phyloP scores from a whole-genome alignment of 2,888 invertebrate genomes.

The Chelonus formosanus region DNA sequence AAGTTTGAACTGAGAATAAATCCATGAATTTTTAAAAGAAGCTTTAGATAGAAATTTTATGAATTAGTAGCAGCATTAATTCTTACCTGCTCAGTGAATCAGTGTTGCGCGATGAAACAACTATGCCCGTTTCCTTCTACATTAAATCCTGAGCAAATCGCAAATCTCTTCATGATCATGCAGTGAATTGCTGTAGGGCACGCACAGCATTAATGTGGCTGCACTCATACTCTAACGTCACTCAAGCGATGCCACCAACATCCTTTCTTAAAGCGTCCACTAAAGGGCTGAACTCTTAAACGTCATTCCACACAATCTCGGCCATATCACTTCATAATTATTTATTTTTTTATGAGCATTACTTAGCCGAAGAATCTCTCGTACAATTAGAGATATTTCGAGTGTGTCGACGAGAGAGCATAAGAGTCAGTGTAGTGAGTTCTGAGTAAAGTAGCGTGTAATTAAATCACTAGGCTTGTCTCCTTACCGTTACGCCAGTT shows the following conservation, averaged over 20 bases:
- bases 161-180: conserved; percentile 44
- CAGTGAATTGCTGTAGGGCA: conserved; percentile 57
- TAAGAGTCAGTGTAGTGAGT: conserved; percentile 28
- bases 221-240: conserved; percentile 23
- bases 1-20: too few species aligned
- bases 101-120: conserved; percentile 45
- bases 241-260: conserved; percentile 30
- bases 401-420: conserved; percentile 21
- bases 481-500: conserved; percentile 32
- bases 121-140: conserved; percentile 56
- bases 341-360: conserved; percentile 16
- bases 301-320: conserved; percentile 12
- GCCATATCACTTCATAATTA: conserved; percentile 6
- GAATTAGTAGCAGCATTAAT: too few species aligned
- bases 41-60: too few species aligned
- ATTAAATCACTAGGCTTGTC: conserved; percentile 35
- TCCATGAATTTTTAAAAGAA: too few species aligned
- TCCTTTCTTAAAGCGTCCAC: conserved; percentile 14
- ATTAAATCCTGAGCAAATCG: conserved; percentile 54
- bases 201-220: conserved; percentile 45
- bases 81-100: not conserved
- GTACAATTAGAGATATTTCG: conserved; percentile 34
- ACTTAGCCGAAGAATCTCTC: conserved; percentile 7
- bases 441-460: conserved; percentile 32
- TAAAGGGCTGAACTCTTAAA: conserved; percentile 4